These are phyloP conservation scores for Marcusenius ussheri DNA, from an alignment of 2,113 vertebrate genomes.

Conservation along the genomic window DNA sequence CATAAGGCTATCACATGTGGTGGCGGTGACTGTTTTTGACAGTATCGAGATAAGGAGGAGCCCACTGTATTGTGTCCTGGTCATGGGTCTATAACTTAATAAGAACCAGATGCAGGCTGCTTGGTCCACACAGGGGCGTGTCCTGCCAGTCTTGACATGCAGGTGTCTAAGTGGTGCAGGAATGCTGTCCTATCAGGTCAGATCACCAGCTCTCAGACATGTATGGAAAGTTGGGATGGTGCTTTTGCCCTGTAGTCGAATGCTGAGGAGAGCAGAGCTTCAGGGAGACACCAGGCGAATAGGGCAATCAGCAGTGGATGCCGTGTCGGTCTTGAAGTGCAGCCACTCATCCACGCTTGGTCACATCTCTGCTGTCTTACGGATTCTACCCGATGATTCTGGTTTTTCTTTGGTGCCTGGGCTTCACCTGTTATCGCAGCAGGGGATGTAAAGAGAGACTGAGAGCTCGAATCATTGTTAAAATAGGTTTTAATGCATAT, in stretches of 20 bases:
- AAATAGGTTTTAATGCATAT: background rate
- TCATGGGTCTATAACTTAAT: background rate
- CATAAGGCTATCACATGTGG: background rate
- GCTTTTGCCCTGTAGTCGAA: background rate
- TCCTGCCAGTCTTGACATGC: background rate
- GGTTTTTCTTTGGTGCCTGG: background rate
- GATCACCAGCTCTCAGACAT: background rate
- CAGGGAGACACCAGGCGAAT: background rate
- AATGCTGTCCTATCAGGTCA: background rate
- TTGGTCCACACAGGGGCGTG: background rate
- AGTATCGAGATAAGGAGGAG: background rate
- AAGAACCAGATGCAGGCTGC: background rate
- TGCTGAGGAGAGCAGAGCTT: background rate
- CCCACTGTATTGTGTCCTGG: background rate
- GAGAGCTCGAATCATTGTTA: background rate
- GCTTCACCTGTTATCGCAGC: background rate
- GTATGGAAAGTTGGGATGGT: background rate
- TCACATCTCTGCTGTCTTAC: background rate
- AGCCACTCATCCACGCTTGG: background rate
- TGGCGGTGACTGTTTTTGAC: background rate
- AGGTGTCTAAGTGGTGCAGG: background rate
- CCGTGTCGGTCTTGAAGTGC: background rate
- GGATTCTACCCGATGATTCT: background rate
- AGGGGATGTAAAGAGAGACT: background rate
- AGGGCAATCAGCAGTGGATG: background rate